Conservation (phyloP, 2,888 invertebrate species). For the Zele albiditarsus region DNA sequence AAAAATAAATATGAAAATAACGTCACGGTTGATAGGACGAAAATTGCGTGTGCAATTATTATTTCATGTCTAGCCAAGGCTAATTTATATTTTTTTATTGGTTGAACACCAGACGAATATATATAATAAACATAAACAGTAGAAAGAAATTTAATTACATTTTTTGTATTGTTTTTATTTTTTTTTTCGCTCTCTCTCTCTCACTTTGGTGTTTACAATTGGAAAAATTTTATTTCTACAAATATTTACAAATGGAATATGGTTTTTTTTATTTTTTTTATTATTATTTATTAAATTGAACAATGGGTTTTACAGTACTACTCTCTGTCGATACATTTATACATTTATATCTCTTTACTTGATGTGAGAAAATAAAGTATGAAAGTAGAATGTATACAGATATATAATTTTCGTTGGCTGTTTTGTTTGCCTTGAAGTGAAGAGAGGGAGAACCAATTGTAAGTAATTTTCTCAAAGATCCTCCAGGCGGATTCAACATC, state of each 20-base stretch:
- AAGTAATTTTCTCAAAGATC: slow-evolving; percentile 41
- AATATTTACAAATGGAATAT: not conserved
- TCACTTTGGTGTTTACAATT: not conserved
- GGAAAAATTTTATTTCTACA: not conserved
- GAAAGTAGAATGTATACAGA: not conserved
- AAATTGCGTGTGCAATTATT: not conserved
- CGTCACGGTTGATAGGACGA: not conserved
- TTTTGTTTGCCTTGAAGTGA: not conserved
- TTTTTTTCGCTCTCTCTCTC: not conserved
- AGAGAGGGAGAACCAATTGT: slow-evolving; percentile 26
- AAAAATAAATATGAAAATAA: not conserved
- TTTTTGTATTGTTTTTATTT: not conserved
- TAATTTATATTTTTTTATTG: slow-evolving; percentile 7
- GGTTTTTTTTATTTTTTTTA: not conserved
- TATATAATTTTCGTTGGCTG: not conserved
- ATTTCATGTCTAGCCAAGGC: not conserved
- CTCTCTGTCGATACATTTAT: not conserved
- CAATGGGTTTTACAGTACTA: not conserved
- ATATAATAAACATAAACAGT: not conserved
- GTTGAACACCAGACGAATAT: not conserved
- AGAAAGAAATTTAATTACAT: no score
- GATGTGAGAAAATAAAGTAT: not conserved
- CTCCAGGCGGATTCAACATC: slow-evolving; percentile 28
- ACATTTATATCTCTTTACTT: not conserved
- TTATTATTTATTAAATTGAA: not conserved